Conservation (phyloP, 92 coral and sea anemone genomes). For the Porites cylindrica region DNA sequence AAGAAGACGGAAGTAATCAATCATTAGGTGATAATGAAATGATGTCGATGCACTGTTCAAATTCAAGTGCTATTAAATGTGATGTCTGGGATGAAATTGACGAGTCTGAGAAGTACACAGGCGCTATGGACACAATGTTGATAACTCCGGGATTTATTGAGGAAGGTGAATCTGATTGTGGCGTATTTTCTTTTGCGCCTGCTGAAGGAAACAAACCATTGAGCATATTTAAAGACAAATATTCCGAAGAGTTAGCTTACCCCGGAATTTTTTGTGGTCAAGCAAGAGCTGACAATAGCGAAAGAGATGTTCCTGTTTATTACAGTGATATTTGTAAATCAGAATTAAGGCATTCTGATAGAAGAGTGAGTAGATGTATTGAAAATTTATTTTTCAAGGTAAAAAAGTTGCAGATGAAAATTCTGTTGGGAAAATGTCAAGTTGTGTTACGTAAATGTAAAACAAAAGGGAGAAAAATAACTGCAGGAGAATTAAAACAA, state of each 20-base stretch:
- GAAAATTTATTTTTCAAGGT: slow-evolving; percentile 63
- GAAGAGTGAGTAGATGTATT: slow-evolving; percentile 51
- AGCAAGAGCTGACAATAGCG: slow-evolving; percentile 53
- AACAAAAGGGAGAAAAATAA: slow-evolving; percentile 44
- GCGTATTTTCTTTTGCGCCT: slow-evolving; percentile 61
- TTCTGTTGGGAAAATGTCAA: slow-evolving; percentile 59
- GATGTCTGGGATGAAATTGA: slow-evolving; percentile 20
- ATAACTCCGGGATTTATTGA: slow-evolving; percentile 31
- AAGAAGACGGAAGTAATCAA: no score
- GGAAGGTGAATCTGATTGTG: slow-evolving; percentile 16
- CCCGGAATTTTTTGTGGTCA: slow-evolving; percentile 71
- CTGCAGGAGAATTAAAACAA: slow-evolving; percentile 71
- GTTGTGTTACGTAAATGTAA: slow-evolving; percentile 57
- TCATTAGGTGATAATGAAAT: background rate
- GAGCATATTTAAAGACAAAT: slow-evolving; percentile 61
- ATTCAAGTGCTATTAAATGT: background rate
- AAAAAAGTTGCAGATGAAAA: slow-evolving; percentile 77
- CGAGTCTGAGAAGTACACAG: background rate
- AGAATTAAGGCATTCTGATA: slow-evolving; percentile 51
- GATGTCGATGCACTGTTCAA: background rate
- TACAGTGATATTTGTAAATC: slow-evolving; percentile 72
- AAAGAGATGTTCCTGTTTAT: slow-evolving; percentile 43
- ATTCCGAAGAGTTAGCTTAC: slow-evolving; percentile 68
- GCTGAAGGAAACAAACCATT: slow-evolving; percentile 67
- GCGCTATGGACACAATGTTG: slow-evolving; percentile 20